A percentile compares a stretch with the other conserved stretches of the same genome.
These are phyloP conservation scores for Polyodon spathula DNA, from an alignment of 2,113 vertebrate species.

Conservation along the genomic window DNA sequence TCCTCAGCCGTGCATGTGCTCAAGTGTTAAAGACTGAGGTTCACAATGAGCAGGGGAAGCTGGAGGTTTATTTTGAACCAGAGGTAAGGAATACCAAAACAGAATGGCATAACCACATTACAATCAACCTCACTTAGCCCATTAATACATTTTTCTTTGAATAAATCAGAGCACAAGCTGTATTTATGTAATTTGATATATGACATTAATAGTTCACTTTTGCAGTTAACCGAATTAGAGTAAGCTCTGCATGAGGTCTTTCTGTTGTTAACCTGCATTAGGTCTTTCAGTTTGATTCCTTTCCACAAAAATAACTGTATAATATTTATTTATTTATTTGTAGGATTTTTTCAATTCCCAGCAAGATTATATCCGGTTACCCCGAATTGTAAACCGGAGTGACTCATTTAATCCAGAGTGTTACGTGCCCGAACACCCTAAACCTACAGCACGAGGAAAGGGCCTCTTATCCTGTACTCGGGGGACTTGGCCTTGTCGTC, in stretches of 20 bases:
- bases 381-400: conserved; percentile 26
- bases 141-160: not conserved
- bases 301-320: too few species aligned
- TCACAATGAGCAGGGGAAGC: conserved; percentile 42
- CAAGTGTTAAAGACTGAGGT: conserved; percentile 36
- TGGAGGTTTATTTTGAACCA: conserved; percentile 63
- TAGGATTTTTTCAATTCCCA: conserved; percentile 68
- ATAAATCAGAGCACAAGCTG: not conserved
- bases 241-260: too few species aligned
- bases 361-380: conserved; percentile 35
- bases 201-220: too few species aligned
- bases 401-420: conserved; percentile 7
- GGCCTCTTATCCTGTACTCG: conserved; percentile 55
- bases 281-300: not conserved
- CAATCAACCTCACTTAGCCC: not conserved
- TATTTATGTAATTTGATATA: too few species aligned
- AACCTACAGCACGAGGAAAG: conserved; percentile 65
- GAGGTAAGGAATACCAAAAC: conserved; percentile 40
- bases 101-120: not conserved
- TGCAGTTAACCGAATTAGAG: too few species aligned
- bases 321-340: not conserved
- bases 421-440: conserved; percentile 39
- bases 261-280: too few species aligned
- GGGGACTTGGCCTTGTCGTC: conserved; percentile 52
- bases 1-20: conserved; percentile 58